A percentile compares a stretch with the other conserved stretches of the same genome.
phyloP scores from a whole-genome alignment of 2,113 vertebrate species.

The Cebidichthys violaceus region DNA sequence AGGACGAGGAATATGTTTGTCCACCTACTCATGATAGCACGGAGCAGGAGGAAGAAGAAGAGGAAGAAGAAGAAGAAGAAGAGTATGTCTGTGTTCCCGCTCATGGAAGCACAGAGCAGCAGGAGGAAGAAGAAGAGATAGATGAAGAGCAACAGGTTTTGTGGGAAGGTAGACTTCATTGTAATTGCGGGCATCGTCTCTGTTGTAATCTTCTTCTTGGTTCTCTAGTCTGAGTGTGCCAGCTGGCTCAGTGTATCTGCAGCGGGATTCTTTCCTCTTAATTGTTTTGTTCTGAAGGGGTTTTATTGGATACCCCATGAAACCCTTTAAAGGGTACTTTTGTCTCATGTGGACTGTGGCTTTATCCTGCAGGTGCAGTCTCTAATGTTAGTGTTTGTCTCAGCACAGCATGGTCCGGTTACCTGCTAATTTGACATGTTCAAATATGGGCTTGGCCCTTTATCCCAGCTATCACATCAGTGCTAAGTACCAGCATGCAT shows the following conservation, averaged over 20 bases:
- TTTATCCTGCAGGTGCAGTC: neutral
- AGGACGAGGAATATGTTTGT: constrained; percentile 56
- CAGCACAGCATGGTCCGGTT: constrained; percentile 12
- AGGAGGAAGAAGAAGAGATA: constrained; percentile 58
- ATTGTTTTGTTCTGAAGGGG: neutral
- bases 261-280: neutral
- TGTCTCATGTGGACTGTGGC: constrained; percentile 10
- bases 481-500: neutral
- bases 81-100: constrained; percentile 45
- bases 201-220: neutral
- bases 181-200: neutral
- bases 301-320: neutral
- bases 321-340: neutral
- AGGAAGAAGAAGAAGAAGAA: constrained; percentile 41
- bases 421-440: constrained; percentile 29
- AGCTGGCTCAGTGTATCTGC: neutral
- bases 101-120: constrained; percentile 36
- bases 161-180: constrained; percentile 69
- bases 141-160: constrained; percentile 73
- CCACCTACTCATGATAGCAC: constrained; percentile 40
- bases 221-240: neutral
- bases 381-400: constrained; percentile 5
- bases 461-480: neutral
- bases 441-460: constrained; percentile 52
- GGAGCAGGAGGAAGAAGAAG: constrained; percentile 46